Base-by-base conservation (phyloP, 2,888 invertebrate genomes). In the Parelbella ahira region DNA sequence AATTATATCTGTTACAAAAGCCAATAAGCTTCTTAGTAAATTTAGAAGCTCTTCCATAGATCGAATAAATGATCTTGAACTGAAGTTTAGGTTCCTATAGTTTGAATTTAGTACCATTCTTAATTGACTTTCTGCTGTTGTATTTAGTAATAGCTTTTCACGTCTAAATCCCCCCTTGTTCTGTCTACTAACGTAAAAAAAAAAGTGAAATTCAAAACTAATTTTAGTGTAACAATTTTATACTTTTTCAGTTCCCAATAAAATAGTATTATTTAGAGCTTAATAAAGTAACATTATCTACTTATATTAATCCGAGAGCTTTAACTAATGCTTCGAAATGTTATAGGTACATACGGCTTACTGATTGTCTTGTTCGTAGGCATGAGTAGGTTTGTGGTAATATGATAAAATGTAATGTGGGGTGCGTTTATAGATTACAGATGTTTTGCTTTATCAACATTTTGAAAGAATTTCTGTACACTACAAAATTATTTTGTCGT, bases 61-160 rank as follows among this genome's bases (percentile, higher is more conserved):
- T 68, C 64, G 48, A 45, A 27, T 20, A 11, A 30, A 56, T 62
- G 80, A 81, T 83, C 80, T 68, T 71, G 82, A 71, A 86, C 84
- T 86, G 84, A 84, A 62, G 64, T 65, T 63, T 69, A 67, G 73
- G 84, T 86, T 84, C 84, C 84, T 84, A 84, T 83, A 72, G 63
- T 68, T 66, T 77, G 72, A 76, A 68, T 72, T 71, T 73, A 73
- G 68, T 68, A 60, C 60, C 68, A 61, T 60, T 58, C 51, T 64
- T 54, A 58, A 53, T 47, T 50, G 44, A 59, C 55, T 63, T n/a
- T n/a, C n/a, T 53, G 55, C 63, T 66, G 58, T 59, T 53, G 53
- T 61, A 59, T 58, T 62, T 69, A 68, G 58, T 54, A 57, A 52
- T 57, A 66, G 53, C 51, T 50, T 50, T 44, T 53, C n/a, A 53